Base-by-base conservation (phyloP, 2,797 vertebrate species). In the Fistularia commersonii region DNA sequence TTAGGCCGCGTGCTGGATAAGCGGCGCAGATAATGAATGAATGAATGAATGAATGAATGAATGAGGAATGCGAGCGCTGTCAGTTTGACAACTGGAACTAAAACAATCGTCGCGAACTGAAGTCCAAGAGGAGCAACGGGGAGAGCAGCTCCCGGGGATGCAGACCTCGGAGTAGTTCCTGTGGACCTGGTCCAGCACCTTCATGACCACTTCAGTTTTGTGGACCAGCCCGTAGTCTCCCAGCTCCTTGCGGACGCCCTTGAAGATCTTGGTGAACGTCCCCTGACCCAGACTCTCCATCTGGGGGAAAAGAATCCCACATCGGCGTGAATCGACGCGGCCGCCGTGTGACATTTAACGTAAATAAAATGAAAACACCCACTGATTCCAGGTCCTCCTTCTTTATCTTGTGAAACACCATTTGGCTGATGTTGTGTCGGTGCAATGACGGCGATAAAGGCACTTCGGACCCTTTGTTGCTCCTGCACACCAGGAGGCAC, bases 341-440 rank as follows among this genome's bases (percentile, higher is more conserved):
- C 15, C 9, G 42, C 1, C 5, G 13, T 42, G 4, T n/a, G 7
- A 3, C 32, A 1, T 15, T 23, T 39, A 33, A 12, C 37, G 38
- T 10, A 4, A 35, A 13, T 23, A 23, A 6, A 46, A 35, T 36
- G 6, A 32, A 1, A 61, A 56, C 41, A 37, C 94, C 90, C 91
- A 99, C 97, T 44, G 92, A 95, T 75, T 93, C 91, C 65, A 99
- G 89, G 68, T 98, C 94, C 77, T 99, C 97, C 80, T 94, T 98
- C 66, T 89, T 93, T 75, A 99, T 98, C 86, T 96, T 99, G 89
- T 98, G 96, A 85, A 99, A 98, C 64, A 98, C 94, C 97, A 99
- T 98, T 72, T 97, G 97, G 82, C 88, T 97, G 82, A 98, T 85
- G 72, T 93, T 95, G 65, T 92, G 93, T 43, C 90, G 93, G 58